Evolutionary conservation across 2,888 invertebrate genomes (phyloP).

Genomic region (Aphrophora alni): DNA sequence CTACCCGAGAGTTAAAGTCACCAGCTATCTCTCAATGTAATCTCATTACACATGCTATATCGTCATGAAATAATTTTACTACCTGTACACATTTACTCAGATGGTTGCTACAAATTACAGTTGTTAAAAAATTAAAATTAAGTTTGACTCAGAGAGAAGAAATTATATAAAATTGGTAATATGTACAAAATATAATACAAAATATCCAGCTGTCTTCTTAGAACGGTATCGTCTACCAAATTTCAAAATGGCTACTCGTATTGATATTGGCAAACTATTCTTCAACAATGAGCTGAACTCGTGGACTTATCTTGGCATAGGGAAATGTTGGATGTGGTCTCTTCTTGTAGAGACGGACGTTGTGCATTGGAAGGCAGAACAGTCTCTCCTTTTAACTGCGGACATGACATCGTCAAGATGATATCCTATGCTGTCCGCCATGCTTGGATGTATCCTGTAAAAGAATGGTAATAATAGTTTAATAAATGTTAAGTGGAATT

Average conservation of each 20-base stretch:
- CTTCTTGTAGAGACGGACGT: not conserved
- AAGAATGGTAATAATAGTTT: no score
- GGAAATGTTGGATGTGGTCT: not conserved
- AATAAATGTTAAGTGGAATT: no score
- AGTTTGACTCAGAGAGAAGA: not conserved
- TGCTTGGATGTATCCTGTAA: constrained; percentile 68
- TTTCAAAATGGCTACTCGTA: no score
- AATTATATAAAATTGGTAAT: constrained; percentile 1
- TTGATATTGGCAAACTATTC: not conserved
- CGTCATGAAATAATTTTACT: no score
- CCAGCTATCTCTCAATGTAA: not conserved
- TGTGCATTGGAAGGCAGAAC: constrained; percentile 67
- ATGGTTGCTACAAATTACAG: no score
- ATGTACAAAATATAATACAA: not conserved
- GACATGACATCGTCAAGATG: constrained; percentile 78
- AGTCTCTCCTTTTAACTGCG: constrained; percentile 73
- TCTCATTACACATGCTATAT: no score
- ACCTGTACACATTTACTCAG: no score
- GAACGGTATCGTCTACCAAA: no score
- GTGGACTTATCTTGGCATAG: constrained; percentile 19
- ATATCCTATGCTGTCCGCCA: constrained; percentile 65
- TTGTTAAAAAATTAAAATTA: not conserved
- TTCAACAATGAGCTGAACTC: no score
- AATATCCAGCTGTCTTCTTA: not conserved
- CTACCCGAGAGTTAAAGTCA: not conserved